Evolutionary conservation across 2,797 vertebrate species (phyloP).

Genomic region (Odontamblyopus rebecca): DNA sequence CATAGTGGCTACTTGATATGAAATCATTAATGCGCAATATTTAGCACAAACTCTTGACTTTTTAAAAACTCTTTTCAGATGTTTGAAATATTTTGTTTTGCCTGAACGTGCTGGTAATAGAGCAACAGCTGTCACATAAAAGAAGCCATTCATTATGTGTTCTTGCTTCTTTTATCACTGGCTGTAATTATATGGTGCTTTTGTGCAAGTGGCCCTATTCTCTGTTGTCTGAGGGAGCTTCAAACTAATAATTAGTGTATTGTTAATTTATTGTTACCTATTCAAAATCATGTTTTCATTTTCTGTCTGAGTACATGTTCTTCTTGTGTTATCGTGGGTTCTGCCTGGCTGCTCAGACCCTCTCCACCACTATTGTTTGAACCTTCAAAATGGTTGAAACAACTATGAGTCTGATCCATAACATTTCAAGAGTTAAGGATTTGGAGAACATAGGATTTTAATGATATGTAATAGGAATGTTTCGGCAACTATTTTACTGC

Average conservation of each 20-base stretch:
- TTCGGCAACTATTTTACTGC: too few species aligned
- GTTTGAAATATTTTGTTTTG: constrained; percentile 1
- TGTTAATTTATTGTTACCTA: neutral
- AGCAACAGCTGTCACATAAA: constrained; percentile 67
- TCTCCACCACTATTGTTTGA: neutral
- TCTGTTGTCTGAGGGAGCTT: constrained; percentile 14
- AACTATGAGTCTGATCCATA: too few species aligned
- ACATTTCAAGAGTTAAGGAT: too few species aligned
- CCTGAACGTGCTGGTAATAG: constrained; percentile 21
- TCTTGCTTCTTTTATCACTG: constrained; percentile 73
- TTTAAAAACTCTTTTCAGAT: neutral
- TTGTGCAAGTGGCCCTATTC: constrained; percentile 48
- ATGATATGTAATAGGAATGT: too few species aligned
- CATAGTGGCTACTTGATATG: neutral
- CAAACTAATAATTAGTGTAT: constrained; percentile 14
- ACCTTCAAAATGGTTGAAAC: neutral
- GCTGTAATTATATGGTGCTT: constrained; percentile 64
- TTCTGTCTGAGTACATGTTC: neutral
- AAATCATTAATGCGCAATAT: neutral
- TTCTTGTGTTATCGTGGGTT: neutral
- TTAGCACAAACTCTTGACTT: neutral
- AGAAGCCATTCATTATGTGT: constrained; percentile 71
- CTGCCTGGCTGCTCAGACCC: neutral
- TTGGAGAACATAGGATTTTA: too few species aligned
- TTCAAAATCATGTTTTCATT: neutral